Base-by-base conservation (phyloP, 2,797 vertebrate species). In the Melanotaenia nigrans region DNA sequence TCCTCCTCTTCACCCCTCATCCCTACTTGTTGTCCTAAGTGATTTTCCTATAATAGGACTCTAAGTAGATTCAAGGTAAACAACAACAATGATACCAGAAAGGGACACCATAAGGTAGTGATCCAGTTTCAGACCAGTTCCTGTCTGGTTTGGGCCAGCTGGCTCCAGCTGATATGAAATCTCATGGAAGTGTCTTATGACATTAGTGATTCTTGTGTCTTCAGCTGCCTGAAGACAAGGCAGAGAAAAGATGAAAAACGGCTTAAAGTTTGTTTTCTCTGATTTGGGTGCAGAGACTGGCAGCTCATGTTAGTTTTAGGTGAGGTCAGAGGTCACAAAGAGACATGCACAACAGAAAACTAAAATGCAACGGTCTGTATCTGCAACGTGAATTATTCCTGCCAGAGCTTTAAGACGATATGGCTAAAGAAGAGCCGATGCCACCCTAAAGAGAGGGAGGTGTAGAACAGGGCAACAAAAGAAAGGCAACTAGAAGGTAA, bases 11-110 rank as follows among this genome's bases (percentile, higher is more conserved):
- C 33, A 35, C 33, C 28, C 28, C 28, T 28, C 28, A 28, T 28
- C 33, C 33, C 5, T 35, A 35, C 33, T 65, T 56, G 33, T 71
- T 9, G 1, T 35, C 33, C 5, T 1, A 35, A 82, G 82, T 91
- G 87, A 92, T 93, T 85, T 89, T 65, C 49, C 40, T 62, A 51
- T 69, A 68, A 85, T 62, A 76, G 79, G 84, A 84, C 88, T 84
- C 83, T 87, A 89, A 91, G 92, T 90, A 89, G 20, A 14, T 18
- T 36, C 35, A 36, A 36, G 35, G 10, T 11, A 24, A 65, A 51
- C 32, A 54, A 49, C 22, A 54, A 33, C 22, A 54, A 22, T 14
- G 47, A 36, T 22, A 64, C 8, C 13, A 7, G 45, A 32, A 30
- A 16, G 24, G 55, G 49, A 35, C 33, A 10, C 61, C 16, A 20